Percentiles rank a stretch among this genome's conserved stretches.
phyloP scores from a whole-genome alignment of 2,113 vertebrate genomes.

The Setophaga kirtlandii region DNA sequence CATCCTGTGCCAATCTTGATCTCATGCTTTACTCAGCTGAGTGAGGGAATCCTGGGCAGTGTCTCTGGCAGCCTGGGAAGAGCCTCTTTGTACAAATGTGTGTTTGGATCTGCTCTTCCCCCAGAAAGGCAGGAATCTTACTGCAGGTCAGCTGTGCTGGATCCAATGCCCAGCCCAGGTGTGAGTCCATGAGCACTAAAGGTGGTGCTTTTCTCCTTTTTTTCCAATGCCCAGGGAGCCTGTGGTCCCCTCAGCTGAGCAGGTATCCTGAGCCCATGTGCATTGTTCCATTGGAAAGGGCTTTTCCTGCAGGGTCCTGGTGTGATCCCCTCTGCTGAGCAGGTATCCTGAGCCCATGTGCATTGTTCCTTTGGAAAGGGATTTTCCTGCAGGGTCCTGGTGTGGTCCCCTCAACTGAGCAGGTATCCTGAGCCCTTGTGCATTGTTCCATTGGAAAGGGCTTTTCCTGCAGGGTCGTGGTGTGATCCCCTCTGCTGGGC shows the following conservation, averaged over 20 bases:
- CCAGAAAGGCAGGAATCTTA: neutral
- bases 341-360: too few relatives aligned
- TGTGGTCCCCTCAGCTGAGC: neutral
- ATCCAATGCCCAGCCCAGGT: neutral
- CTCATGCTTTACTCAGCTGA: neutral
- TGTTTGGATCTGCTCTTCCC: neutral
- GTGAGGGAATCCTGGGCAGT: fast-evolving
- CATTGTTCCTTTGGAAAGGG: too few relatives aligned
- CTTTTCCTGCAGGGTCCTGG: fast-evolving
- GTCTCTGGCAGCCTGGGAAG: neutral
- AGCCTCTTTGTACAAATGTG: neutral
- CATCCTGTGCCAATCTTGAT: neutral
- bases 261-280: fast-evolving
- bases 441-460: too few relatives aligned
- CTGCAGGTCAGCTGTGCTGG: fast-evolving
- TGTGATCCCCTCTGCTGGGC: too few relatives aligned
- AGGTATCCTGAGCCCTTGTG: too few relatives aligned
- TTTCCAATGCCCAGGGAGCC: neutral
- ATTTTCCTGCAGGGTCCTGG: too few relatives aligned
- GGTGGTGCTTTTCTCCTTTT: neutral
- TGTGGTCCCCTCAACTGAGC: too few relatives aligned
- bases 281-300: too few relatives aligned
- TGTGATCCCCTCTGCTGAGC: neutral
- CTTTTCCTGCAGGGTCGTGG: too few relatives aligned
- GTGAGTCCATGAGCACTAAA: neutral